phyloP scores from a whole-genome alignment of 2,797 vertebrate genomes.

The Anableps anableps region DNA sequence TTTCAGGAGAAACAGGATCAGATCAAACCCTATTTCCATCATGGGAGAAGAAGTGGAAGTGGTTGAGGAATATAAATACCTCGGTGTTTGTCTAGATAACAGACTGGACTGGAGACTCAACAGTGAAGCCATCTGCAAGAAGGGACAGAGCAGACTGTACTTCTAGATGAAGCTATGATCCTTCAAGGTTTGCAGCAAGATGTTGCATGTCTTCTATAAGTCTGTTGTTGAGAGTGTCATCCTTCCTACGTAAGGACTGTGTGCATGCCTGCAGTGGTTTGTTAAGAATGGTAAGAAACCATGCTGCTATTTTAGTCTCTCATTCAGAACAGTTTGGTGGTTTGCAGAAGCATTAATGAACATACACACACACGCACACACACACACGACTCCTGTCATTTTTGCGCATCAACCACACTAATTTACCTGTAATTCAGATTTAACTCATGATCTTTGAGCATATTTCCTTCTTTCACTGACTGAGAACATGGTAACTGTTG shows the following conservation, averaged over 20 bases:
- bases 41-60: too few relatives aligned
- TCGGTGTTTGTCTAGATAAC: too few relatives aligned
- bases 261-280: not conserved
- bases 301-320: constrained; percentile 4
- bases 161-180: too few relatives aligned
- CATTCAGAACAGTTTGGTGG: not conserved
- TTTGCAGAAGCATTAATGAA: not conserved
- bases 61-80: too few relatives aligned
- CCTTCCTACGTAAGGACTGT: not conserved
- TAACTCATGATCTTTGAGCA: not conserved
- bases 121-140: too few relatives aligned
- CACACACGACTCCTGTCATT: not conserved
- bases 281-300: constrained; percentile 3
- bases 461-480: not conserved
- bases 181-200: too few relatives aligned
- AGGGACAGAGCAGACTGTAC: too few relatives aligned
- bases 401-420: not conserved
- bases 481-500: not conserved
- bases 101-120: too few relatives aligned
- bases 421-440: not conserved
- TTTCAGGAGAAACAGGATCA: too few relatives aligned
- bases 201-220: too few relatives aligned
- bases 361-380: not conserved
- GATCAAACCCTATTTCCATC: too few relatives aligned
- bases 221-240: too few relatives aligned